Percentiles rank a stretch among this genome's conserved stretches.
Conservation (phyloP, 2,888 invertebrate species). For the Sinotaia quadrata region DNA sequence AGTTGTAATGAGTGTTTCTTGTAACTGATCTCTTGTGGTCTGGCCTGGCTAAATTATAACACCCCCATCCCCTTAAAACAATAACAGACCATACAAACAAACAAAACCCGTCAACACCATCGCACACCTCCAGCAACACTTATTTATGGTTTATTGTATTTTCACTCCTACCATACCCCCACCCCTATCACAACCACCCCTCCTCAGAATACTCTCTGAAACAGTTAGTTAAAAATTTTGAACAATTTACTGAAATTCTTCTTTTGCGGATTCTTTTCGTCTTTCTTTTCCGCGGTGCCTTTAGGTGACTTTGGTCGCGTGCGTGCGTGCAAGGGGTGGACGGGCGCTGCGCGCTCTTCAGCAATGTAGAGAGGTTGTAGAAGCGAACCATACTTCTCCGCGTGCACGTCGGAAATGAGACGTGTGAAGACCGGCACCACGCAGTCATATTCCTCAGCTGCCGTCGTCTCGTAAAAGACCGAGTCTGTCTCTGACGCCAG, state of each 20-base stretch:
- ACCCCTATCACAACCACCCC: not conserved
- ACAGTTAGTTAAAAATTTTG: conserved; percentile 62
- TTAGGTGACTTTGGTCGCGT: conserved; percentile 59
- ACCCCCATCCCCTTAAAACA: too few species aligned
- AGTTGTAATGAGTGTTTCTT: too few species aligned
- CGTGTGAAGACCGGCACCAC: conserved; percentile 70
- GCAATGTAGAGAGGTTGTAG: conserved; percentile 67
- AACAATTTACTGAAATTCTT: conserved; percentile 65
- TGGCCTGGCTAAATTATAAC: too few species aligned
- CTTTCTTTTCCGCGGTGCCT: conserved; percentile 52
- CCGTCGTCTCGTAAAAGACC: conserved; percentile 70
- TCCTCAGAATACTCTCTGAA: not conserved
- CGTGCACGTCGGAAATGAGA: conserved; percentile 63
- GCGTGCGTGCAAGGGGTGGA: conserved; percentile 29
- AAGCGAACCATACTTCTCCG: conserved; percentile 63
- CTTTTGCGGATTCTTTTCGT: conserved; percentile 54
- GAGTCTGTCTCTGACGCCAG: conserved; percentile 67
- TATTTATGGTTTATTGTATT: too few species aligned
- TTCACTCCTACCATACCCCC: not conserved
- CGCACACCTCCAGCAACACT: too few species aligned
- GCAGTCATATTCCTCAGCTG: conserved; percentile 70
- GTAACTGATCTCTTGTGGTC: too few species aligned
- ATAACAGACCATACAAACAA: too few species aligned
- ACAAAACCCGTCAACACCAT: too few species aligned
- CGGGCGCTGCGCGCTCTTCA: conserved; percentile 51